A percentile compares a stretch with the other conserved stretches of the same genome.
phyloP scores from a whole-genome alignment of 2,888 invertebrate species.

The Lordiphosa fenestrarum region DNA sequence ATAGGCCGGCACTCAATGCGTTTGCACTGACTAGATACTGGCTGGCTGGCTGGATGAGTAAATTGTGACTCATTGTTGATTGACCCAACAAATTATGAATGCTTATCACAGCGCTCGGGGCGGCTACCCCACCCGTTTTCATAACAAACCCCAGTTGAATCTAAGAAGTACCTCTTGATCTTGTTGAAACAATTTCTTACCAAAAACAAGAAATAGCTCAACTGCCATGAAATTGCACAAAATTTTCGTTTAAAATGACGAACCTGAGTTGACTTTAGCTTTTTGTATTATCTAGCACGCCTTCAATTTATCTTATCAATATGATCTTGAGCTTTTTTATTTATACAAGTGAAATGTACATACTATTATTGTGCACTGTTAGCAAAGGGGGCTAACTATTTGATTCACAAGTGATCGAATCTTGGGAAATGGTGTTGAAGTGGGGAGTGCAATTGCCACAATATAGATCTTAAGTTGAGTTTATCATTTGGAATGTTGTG shows the following conservation, averaged over 20 bases:
- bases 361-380: slow-evolving; percentile 28
- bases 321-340: slow-evolving; percentile 57
- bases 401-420: not conserved
- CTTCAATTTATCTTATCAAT: slow-evolving; percentile 65
- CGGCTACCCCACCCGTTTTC: too few relatives aligned
- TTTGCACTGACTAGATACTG: not conserved
- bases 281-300: slow-evolving; percentile 36
- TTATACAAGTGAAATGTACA: not conserved
- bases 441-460: too few relatives aligned
- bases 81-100: slow-evolving; percentile 16
- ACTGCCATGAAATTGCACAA: slow-evolving; percentile 50
- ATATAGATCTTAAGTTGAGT: too few relatives aligned
- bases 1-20: slow-evolving; percentile 37
- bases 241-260: slow-evolving; percentile 4
- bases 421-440: too few relatives aligned
- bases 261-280: slow-evolving; percentile 1
- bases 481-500: too few relatives aligned
- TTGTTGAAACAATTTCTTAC: slow-evolving; percentile 6
- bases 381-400: slow-evolving; percentile 6
- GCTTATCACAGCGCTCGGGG: slow-evolving; percentile 8
- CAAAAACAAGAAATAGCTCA: slow-evolving; percentile 33
- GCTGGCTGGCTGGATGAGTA: slow-evolving; percentile 5
- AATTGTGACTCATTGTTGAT: slow-evolving; percentile 24
- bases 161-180: not conserved
- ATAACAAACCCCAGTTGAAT: not conserved